These are phyloP conservation scores for Linnaemya vulpina DNA, from an alignment of 2,888 invertebrate genomes.

Conservation along the genomic window DNA sequence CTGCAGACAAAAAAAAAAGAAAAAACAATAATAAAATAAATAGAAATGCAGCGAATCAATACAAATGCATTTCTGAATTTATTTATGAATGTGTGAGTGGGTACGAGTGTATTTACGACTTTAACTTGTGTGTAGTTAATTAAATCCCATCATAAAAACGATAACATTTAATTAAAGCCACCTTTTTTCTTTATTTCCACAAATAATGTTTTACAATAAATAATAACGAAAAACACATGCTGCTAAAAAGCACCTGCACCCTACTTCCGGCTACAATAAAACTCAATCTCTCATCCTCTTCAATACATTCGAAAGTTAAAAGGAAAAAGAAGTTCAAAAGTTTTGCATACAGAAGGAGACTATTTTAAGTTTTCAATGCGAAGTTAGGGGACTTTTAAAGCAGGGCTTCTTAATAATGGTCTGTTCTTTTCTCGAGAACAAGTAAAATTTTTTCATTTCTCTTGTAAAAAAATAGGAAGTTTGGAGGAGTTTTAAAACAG, in stretches of 20 bases:
- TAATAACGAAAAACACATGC: slow-evolving; percentile 69
- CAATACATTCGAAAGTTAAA: not conserved
- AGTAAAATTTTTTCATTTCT: too few species aligned
- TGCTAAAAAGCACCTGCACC: slow-evolving; percentile 21
- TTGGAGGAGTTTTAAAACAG: too few species aligned
- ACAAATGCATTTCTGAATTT: slow-evolving; percentile 20
- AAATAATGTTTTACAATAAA: slow-evolving; percentile 71
- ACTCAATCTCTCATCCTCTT: not conserved
- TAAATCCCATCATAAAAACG: slow-evolving; percentile 69
- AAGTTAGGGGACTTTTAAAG: too few species aligned
- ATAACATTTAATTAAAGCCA: slow-evolving; percentile 71
- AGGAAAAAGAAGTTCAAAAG: too few species aligned
- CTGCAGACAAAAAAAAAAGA: slow-evolving; percentile 1
- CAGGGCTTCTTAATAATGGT: too few species aligned
- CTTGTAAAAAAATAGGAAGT: too few species aligned
- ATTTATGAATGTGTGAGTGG: slow-evolving; percentile 1
- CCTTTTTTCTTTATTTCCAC: slow-evolving; percentile 51
- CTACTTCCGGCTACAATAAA: not conserved
- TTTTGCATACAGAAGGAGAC: not conserved
- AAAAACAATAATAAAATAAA: too few species aligned
- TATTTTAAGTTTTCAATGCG: too few species aligned
- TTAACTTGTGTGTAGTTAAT: slow-evolving; percentile 58
- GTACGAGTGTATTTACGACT: slow-evolving; percentile 22
- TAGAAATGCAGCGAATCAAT: not conserved
- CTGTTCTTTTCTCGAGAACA: too few species aligned